Base-by-base conservation (phyloP, 2,888 invertebrate species). In the Aphrophora alni region DNA sequence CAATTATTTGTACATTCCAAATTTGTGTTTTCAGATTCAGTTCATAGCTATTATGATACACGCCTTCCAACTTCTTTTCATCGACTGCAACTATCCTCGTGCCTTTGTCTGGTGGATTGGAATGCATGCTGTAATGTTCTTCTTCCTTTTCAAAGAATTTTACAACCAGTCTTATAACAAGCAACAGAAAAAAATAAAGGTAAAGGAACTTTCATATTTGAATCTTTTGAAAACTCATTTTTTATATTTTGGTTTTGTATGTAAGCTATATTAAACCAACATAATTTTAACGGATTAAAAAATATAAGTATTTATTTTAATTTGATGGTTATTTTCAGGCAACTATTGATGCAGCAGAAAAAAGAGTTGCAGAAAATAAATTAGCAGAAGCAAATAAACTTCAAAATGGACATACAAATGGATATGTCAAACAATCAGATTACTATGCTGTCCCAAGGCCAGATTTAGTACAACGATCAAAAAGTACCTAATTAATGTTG, bases 31-130 rank as follows among this genome's bases (percentile, higher is more conserved):
- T 71, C 89, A 96, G 95, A 90, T 95, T 77, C 98, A 98, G 89
- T 98, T 98, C 89, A 91, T 97, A 82, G 92, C 93, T 80, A 96
- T 97, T 85, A 96, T 97, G 93, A 90, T 94, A 82, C 98, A 98
- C 89, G 97, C 97, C 83, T 96, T 97, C 93, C 97, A 97, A 88
- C 91, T 98, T 84, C 90, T 98, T 85, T 95, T 97, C 91, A 93
- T 94, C 86, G 95, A 96, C 80, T 98, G 98, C 91, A 93, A 96
- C 88, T 98, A 97, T 89, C 98, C 98, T 77, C 92, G 94, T 86
- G 95, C 95, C n/a, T 97, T 97, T 89, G 96, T 96, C 84, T 96
- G 95, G 95, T 98, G 96, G 96, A 98, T 98, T 88, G 97, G 97
- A 81, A 93, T 95, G 91, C 98, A 98, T 89, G 98, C 97, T 0